Base-by-base conservation (phyloP, 2,113 vertebrate species). In the Syngnathoides biaculeatus region DNA sequence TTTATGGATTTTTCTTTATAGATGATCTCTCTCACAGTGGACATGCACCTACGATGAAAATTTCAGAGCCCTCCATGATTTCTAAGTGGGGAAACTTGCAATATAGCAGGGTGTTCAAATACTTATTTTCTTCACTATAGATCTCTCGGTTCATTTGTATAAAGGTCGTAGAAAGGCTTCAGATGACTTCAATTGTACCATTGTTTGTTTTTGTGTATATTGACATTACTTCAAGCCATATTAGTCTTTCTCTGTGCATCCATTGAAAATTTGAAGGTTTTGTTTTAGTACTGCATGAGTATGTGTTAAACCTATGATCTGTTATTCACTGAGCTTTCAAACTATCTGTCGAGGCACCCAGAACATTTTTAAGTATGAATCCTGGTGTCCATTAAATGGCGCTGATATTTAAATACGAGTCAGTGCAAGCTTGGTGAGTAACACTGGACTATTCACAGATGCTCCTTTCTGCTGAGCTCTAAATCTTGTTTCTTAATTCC, bases 401-500 rank as follows among this genome's bases (percentile, higher is more conserved):
- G 63, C 64, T 84, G 72, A 87, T 83, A 85, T 88, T 89, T 91
- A 90, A 92, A 88, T 88, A 90, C 71, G 83, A 88, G 84, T 89
- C 86, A 89, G 79, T 86, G 73, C 71, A 53, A 45, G 79, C n/a
- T 70, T 83, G 83, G 77, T 85, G 84, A 86, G 71, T 86, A 88
- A 80, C 68, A 67, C 80, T 75, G 85, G 82, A 82, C 90, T 89
- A 85, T 91, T 94, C 93, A 92, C 92, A 94, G 93, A 92, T 87
- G 91, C 90, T 92, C 89, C 89, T 85, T 94, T 80, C 91, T 92
- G 92, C 91, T 92, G 88, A 92, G 93, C 91, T 91, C 92, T 86
- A 92, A 93, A 93, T 91, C 92, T 89, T 86, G 89, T 68, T 91
- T 92, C 82, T 71, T 94, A 95, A 95, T 96, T 96, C 95, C 93